phyloP scores from a whole-genome alignment of 1,140 invertebrate species.

The Camponotus floridanus region DNA sequence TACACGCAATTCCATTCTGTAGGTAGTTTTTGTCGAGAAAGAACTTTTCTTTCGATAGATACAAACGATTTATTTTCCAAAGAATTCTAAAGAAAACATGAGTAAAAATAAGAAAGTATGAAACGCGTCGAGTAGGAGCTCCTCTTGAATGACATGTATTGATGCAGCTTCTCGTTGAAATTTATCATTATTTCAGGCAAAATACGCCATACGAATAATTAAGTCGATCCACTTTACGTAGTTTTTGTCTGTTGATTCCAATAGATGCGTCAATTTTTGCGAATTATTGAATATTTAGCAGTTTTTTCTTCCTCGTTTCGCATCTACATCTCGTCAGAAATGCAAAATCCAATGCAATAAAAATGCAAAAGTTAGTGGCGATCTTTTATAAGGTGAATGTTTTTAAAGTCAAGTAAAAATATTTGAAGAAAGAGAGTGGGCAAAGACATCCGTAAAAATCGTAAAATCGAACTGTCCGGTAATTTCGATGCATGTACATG shows the following conservation, averaged over 20 bases:
- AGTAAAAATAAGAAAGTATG: not conserved
- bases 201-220: not conserved
- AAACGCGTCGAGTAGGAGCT: not conserved
- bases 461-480: not conserved
- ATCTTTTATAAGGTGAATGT: conserved; percentile 17
- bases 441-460: conserved; percentile 26
- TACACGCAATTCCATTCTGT: not conserved
- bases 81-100: not conserved
- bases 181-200: not conserved
- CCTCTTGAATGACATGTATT: not conserved
- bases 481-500: not conserved
- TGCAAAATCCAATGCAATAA: not conserved
- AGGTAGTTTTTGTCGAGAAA: not conserved
- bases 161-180: not conserved
- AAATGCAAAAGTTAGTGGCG: not conserved
- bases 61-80: not conserved
- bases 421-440: not conserved
- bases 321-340: not conserved
- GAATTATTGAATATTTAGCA: not conserved
- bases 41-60: not conserved
- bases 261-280: not conserved
- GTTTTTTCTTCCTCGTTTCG: not conserved
- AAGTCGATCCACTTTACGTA: not conserved
- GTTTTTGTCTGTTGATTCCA: not conserved
- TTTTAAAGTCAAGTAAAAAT: not conserved